Percentiles rank a stretch among this genome's conserved stretches.
Conservation (phyloP, 2,113 vertebrate species). For the Ictalurus punctatus region DNA sequence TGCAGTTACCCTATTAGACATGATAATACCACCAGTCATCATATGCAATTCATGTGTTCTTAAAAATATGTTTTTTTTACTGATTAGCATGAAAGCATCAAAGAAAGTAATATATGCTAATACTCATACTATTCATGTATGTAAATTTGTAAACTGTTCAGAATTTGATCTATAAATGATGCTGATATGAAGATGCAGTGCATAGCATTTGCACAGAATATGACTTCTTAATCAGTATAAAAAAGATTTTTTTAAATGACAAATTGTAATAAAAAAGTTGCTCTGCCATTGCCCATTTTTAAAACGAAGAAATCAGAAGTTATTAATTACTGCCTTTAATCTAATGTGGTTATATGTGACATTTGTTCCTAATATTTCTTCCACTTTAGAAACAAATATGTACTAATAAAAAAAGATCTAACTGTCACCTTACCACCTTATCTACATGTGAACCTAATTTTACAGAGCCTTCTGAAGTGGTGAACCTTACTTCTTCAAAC, state of each 20-base stretch:
- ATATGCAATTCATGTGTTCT: not conserved
- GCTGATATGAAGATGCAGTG: not conserved
- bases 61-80: not conserved
- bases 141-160: not conserved
- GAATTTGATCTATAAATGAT: not conserved
- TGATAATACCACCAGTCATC: not conserved
- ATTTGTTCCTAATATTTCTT: not conserved
- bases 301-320: not conserved
- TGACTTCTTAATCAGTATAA: not conserved
- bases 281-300: not conserved
- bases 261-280: not conserved
- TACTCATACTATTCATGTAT: not conserved
- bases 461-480: conserved; percentile 30
- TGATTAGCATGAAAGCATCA: not conserved
- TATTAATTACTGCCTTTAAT: not conserved
- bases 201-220: not conserved
- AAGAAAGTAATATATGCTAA: not conserved
- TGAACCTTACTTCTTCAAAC: not conserved
- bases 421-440: not conserved
- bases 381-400: not conserved
- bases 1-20: not conserved
- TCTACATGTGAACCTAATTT: conserved; percentile 9
- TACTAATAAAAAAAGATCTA: not conserved
- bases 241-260: not conserved
- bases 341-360: not conserved